Conservation (phyloP, 2,888 invertebrate genomes). For the Drosophila sordidula region DNA sequence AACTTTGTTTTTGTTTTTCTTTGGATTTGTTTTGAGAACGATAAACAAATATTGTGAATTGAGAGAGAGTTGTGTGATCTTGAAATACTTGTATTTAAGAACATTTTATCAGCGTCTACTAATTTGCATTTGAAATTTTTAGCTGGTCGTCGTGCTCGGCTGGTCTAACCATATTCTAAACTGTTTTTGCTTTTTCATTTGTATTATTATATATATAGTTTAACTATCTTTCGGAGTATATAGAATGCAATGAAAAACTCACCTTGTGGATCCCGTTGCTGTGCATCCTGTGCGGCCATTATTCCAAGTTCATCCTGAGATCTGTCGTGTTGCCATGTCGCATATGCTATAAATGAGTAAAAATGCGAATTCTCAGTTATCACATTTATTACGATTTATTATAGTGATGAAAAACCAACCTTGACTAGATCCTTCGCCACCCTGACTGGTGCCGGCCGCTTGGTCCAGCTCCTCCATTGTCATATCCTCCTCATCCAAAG, state of each 20-base stretch:
- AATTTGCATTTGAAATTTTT: constrained; percentile 61
- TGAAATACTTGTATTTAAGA: constrained; percentile 28
- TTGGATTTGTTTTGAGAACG: neutral
- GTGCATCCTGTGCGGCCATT: constrained; percentile 91
- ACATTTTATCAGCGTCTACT: constrained; percentile 41
- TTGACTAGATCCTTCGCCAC: constrained; percentile 90
- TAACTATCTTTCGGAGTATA: constrained; percentile 52
- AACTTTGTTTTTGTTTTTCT: constrained; percentile 2
- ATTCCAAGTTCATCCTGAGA: constrained; percentile 93
- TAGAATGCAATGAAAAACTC: constrained; percentile 86
- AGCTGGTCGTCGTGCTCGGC: constrained; percentile 61
- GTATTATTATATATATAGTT: constrained; percentile 55
- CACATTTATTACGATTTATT: too few species aligned
- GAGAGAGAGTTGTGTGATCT: constrained; percentile 50
- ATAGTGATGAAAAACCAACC: constrained; percentile 84
- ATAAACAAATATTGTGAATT: constrained; percentile 24
- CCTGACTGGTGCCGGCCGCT: constrained; percentile 90
- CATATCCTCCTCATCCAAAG: constrained; percentile 92
- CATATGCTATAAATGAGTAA: constrained; percentile 88
- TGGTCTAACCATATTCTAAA: constrained; percentile 59
- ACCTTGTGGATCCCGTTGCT: constrained; percentile 96
- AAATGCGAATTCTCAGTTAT: neutral
- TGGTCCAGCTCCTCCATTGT: constrained; percentile 87
- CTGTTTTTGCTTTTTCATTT: constrained; percentile 81
- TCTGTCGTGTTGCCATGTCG: constrained; percentile 93